These are phyloP conservation scores for Psilopogon haemacephalus DNA, from an alignment of 2,113 vertebrate genomes.

Conservation along the genomic window DNA sequence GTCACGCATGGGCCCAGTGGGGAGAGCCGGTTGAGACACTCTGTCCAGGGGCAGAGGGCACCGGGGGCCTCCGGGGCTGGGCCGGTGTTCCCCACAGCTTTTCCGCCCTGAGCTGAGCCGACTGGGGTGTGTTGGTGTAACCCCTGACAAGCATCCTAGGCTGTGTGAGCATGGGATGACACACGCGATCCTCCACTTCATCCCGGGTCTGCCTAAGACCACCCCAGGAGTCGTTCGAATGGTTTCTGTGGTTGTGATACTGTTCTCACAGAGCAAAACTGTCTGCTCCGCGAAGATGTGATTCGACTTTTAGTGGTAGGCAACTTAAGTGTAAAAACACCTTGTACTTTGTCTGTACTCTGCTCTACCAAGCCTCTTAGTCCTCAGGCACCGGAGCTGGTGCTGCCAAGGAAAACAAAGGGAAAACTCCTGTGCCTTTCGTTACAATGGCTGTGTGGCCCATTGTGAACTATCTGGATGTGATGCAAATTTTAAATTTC, in stretches of 20 bases:
- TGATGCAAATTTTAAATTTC: background rate
- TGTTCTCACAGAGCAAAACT: background rate
- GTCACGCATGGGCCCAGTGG: accelerated
- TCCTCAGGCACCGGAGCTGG: background rate
- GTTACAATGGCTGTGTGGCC: background rate
- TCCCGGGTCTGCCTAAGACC: background rate
- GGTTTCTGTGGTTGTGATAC: background rate
- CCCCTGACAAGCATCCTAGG: background rate
- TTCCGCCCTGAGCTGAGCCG: accelerated
- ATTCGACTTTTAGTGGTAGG: background rate
- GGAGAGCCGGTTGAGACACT: background rate
- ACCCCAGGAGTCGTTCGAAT: background rate
- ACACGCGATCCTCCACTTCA: background rate
- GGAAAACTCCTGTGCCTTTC: background rate
- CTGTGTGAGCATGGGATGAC: background rate
- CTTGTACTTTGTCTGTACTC: background rate
- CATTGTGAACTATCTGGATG: background rate
- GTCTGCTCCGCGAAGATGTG: background rate
- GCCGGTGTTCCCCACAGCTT: background rate
- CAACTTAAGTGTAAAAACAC: background rate
- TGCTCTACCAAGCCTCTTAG: background rate
- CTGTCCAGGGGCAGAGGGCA: background rate
- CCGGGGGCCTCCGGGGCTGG: no score
- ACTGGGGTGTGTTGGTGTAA: background rate
- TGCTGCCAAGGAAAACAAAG: background rate